Evolutionary conservation across 2,113 vertebrate species (phyloP).

Genomic region (Archocentrus centrarchus): DNA sequence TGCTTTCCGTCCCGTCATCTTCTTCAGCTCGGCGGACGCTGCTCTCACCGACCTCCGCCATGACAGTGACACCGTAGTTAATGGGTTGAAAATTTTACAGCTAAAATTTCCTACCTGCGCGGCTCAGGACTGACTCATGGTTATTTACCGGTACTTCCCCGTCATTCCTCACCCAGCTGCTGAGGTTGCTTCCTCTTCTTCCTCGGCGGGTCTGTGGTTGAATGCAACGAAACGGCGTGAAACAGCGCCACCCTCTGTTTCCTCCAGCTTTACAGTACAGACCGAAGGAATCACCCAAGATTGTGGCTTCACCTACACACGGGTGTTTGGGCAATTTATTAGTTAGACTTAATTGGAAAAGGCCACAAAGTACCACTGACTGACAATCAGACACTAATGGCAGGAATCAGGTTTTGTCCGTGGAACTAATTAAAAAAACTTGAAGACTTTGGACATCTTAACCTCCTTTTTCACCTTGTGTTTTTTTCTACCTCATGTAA

Average conservation of each 20-base stretch:
- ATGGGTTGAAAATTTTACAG: too few relatives aligned
- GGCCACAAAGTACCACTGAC: too few relatives aligned
- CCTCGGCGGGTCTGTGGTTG: neutral
- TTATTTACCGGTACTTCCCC: slow-evolving; percentile 1
- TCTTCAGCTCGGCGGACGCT: neutral
- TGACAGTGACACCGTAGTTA: neutral
- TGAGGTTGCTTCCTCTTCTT: neutral
- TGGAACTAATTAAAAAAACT: too few relatives aligned
- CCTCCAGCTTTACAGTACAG: too few relatives aligned
- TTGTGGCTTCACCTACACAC: neutral
- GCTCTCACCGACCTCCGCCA: slow-evolving; percentile 34
- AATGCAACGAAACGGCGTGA: neutral
- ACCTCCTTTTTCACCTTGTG: too few relatives aligned
- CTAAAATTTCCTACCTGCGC: neutral
- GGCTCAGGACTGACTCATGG: neutral
- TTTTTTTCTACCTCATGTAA: neutral
- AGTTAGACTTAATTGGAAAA: too few relatives aligned
- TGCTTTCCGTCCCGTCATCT: neutral
- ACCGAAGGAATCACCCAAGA: too few relatives aligned
- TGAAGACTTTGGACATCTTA: too few relatives aligned
- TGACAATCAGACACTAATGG: too few relatives aligned
- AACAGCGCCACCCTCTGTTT: neutral
- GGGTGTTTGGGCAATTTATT: too few relatives aligned
- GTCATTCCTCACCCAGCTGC: neutral
- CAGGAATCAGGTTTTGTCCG: too few relatives aligned